A percentile compares a stretch with the other conserved stretches of the same genome.
phyloP scores from a whole-genome alignment of 2,888 invertebrate species.

The Pheosia gnoma region DNA sequence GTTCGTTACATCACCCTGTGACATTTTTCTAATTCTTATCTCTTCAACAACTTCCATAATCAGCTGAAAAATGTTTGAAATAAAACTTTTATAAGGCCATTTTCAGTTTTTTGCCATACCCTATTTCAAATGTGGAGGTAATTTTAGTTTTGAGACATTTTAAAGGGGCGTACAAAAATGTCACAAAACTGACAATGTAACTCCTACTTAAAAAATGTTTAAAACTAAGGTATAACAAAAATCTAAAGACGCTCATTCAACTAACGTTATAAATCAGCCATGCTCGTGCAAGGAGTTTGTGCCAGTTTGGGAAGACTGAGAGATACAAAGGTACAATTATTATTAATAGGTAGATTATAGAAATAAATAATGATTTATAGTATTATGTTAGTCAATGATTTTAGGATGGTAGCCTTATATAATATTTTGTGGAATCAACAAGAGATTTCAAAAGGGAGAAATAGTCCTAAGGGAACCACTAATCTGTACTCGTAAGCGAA shows the following conservation, averaged over 20 bases:
- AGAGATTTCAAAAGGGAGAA: neutral
- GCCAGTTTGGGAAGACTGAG: neutral
- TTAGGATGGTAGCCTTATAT: neutral
- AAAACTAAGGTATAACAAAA: neutral
- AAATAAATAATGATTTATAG: slow-evolving; percentile 10
- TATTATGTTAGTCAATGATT: neutral
- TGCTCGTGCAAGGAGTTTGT: slow-evolving; percentile 43
- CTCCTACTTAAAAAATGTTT: too few species aligned
- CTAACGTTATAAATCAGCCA: slow-evolving; percentile 23
- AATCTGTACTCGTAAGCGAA: too few species aligned
- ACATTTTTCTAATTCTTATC: slow-evolving; percentile 81
- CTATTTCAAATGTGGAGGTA: neutral
- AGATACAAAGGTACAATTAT: neutral
- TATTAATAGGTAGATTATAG: slow-evolving; percentile 13
- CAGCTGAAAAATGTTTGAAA: slow-evolving; percentile 76
- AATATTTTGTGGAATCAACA: neutral
- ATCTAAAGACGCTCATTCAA: neutral
- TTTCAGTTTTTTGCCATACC: neutral
- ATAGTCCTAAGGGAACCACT: too few species aligned
- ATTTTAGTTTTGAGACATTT: neutral
- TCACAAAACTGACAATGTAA: too few species aligned
- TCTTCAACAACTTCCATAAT: slow-evolving; percentile 83
- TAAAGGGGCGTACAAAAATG: too few species aligned
- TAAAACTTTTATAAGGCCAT: slow-evolving; percentile 15
- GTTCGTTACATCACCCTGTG: slow-evolving; percentile 69